Conservation (phyloP, 2,113 vertebrate species). For the Pteronura brasiliensis region DNA sequence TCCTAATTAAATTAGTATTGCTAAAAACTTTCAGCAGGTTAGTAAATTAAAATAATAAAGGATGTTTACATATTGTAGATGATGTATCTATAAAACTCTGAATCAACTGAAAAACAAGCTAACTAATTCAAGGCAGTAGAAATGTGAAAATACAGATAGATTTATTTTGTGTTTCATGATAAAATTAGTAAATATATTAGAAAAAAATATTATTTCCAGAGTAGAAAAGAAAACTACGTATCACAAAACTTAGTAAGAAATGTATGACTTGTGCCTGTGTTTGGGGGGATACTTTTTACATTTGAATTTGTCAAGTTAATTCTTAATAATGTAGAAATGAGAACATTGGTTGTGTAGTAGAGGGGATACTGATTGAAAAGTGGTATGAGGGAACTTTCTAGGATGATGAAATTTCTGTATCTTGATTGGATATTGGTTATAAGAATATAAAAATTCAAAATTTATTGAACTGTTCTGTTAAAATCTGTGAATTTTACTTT, state of each 20-base stretch:
- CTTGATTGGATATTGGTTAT: neutral
- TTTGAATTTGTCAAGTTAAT: neutral
- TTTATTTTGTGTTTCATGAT: neutral
- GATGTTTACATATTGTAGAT: neutral
- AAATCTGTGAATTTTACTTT: neutral
- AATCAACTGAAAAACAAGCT: neutral
- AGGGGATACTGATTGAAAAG: neutral
- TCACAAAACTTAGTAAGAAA: neutral
- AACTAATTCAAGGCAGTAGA: neutral
- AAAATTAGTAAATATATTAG: neutral
- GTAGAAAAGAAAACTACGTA: neutral
- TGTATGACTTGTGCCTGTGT: neutral
- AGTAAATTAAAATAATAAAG: neutral
- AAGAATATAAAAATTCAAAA: neutral
- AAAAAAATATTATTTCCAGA: neutral
- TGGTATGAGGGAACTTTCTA: neutral
- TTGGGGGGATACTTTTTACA: neutral
- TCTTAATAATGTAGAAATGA: neutral
- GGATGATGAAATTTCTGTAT: neutral
- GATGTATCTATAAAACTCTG: neutral
- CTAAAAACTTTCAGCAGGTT: neutral
- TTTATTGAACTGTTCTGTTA: neutral
- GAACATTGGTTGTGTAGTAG: neutral
- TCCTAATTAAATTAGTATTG: neutral
- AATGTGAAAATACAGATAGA: constrained; percentile 5